Evolutionary conservation across 2,113 vertebrate species (phyloP).

Genomic region (Leucoraja erinaceus): DNA sequence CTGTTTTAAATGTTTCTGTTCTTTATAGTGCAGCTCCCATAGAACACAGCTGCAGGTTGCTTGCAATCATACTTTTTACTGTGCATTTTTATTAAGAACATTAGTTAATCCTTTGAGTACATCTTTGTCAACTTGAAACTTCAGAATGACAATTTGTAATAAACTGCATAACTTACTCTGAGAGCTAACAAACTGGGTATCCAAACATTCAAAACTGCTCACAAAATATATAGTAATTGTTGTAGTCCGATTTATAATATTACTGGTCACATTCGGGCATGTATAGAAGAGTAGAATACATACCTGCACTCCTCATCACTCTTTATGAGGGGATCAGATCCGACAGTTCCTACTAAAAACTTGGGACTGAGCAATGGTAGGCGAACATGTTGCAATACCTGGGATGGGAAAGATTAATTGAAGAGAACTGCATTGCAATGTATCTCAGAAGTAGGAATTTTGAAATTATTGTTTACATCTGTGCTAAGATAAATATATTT

Average conservation of each 20-base stretch:
- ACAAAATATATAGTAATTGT: not conserved
- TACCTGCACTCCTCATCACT: slow-evolving; percentile 96
- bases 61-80: not conserved
- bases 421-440: not conserved
- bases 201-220: not conserved
- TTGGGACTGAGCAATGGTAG: slow-evolving; percentile 91
- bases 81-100: not conserved
- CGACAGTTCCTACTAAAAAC: slow-evolving; percentile 93
- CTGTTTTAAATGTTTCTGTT: not conserved
- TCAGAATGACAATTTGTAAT: not conserved
- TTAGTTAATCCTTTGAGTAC: not conserved
- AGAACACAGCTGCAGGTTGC: not conserved
- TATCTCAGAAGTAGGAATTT: not conserved
- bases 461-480: not conserved
- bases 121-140: not conserved
- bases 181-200: not conserved
- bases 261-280: not conserved
- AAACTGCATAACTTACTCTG: not conserved
- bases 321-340: slow-evolving; percentile 96
- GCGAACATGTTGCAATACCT: slow-evolving; percentile 94
- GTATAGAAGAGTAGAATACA: not conserved
- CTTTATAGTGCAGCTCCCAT: not conserved
- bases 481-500: not conserved
- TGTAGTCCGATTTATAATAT: not conserved
- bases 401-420: not conserved